These are phyloP conservation scores for Terrapene triunguis DNA, from an alignment of 2,113 vertebrate species.

Conservation along the genomic window DNA sequence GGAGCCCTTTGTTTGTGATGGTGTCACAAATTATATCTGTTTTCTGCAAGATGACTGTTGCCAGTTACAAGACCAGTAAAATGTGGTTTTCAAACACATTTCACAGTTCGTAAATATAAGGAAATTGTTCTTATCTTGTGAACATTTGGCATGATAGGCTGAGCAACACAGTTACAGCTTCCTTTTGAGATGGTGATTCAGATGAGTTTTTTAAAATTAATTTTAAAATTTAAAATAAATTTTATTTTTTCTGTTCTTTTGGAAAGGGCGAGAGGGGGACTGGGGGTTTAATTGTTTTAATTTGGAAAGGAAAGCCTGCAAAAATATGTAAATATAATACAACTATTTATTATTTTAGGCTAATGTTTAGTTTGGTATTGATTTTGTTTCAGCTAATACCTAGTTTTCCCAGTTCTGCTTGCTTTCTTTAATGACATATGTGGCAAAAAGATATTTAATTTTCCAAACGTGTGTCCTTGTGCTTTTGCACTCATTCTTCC, in stretches of 20 bases:
- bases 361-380: background rate
- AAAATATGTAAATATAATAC: background rate
- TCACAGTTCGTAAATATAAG: conserved; percentile 14
- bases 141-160: background rate
- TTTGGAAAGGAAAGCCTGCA: conserved; percentile 25
- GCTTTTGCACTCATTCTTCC: background rate
- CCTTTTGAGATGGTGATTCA: conserved; percentile 8
- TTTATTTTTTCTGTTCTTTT: conserved; percentile 38
- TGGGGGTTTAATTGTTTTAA: background rate
- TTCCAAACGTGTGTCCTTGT: background rate
- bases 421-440: background rate
- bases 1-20: background rate
- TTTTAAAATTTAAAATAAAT: accelerated
- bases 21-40: conserved; percentile 7
- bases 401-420: background rate
- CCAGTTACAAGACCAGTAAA: background rate
- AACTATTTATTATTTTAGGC: background rate
- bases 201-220: background rate
- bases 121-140: background rate
- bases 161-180: conserved; percentile 15
- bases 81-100: conserved; percentile 20
- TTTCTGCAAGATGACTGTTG: background rate
- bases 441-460: background rate
- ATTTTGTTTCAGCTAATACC: conserved; percentile 2
- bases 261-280: accelerated